Percentiles rank a stretch among this genome's conserved stretches.
Evolutionary conservation across 2,113 vertebrate genomes (phyloP).

Genomic region (Chroicocephalus ridibundus): DNA sequence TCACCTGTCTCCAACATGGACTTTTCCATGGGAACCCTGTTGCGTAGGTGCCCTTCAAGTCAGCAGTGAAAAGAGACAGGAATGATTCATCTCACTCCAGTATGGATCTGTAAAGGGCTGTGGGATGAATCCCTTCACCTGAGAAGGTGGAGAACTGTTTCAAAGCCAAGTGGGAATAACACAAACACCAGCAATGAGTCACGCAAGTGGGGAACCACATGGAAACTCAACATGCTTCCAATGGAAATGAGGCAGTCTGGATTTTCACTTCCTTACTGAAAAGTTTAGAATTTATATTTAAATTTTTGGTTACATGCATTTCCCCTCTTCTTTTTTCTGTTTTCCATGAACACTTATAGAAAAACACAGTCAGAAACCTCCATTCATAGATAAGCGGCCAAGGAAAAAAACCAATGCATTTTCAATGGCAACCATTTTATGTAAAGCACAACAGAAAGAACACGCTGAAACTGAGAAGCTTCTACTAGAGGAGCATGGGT

Average conservation of each 20-base stretch:
- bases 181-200: slow-evolving; percentile 44
- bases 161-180: neutral
- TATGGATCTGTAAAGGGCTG: neutral
- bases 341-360: neutral
- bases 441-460: neutral
- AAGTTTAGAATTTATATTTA: slow-evolving; percentile 6
- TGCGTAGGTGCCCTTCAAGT: neutral
- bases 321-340: neutral
- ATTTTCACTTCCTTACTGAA: neutral
- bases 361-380: neutral
- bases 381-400: neutral
- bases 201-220: neutral
- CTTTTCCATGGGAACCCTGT: neutral
- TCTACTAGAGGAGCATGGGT: neutral
- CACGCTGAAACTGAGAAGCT: neutral
- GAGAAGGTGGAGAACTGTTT: slow-evolving; percentile 16
- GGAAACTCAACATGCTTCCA: neutral
- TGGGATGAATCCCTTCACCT: slow-evolving; percentile 44
- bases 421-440: neutral
- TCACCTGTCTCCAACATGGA: neutral
- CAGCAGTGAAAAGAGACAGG: neutral
- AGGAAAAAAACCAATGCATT: neutral
- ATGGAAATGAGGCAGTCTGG: neutral
- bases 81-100: slow-evolving; percentile 50
- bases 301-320: neutral